Base-by-base conservation (phyloP, 2,797 vertebrate species). In the Microtus californicus region DNA sequence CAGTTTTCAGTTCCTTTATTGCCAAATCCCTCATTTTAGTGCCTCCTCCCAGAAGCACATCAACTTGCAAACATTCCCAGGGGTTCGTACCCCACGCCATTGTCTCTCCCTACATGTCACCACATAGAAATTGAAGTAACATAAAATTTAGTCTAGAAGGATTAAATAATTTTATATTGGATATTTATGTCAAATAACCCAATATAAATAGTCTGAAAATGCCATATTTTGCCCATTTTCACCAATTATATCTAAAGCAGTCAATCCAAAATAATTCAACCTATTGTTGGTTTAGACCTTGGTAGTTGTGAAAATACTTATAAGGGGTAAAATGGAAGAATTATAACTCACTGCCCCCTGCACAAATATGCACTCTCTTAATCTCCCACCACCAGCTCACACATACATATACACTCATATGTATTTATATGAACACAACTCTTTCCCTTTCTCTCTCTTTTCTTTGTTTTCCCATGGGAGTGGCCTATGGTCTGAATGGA, bases 71-170 rank as follows among this genome's bases (percentile, higher is more conserved):
- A 83, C 40, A 76, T 45, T 45, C 73, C 40, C 40, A 45, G 73
- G 45, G 25, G 73, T 76, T 8, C 4, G 2, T 29, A 8, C 5
- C 40, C 25, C 27, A 76, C 6, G 27, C 12, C 19, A 63, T 31
- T 83, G 37, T 45, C 27, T 83, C 59, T 63, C 59, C 37, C 27
- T 43, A 61, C 1, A 21, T 83, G 37, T 83, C 3, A 92, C 21
- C 27, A 77, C 10, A 29, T 15, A 43, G n/a, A 93, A 27, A 29
- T 80, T 61, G 56, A 93, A 91, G 23, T 65, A 61, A 14, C 69
- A 59, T 25, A 65, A 23, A 48, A 48, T 95, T 93, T 71, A 90
- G n/a, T 79, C n/a, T 94, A 59, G 19, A 97, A 87, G 6, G 6
- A 40, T 27, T 74, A 89, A 82, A 73, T 63, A 79, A 83, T 80